Percentiles rank a stretch among this genome's conserved stretches.
These are phyloP conservation scores for Chamaetylas fuelleborni DNA, from an alignment of 2,113 vertebrate genomes.

Conservation along the genomic window DNA sequence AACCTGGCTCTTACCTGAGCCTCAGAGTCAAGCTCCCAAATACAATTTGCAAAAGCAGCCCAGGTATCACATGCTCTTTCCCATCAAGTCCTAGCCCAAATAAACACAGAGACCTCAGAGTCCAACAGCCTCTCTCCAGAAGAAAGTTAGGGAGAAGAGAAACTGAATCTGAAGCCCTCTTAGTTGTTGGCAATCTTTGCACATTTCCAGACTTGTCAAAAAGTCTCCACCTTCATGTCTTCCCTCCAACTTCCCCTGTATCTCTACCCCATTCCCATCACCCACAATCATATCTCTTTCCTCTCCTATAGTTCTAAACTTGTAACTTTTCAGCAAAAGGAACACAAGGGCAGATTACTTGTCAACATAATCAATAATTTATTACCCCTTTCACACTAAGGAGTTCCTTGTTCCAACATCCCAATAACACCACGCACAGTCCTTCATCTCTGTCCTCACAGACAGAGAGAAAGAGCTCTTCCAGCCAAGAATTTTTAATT, in stretches of 20 bases:
- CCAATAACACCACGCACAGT: constrained; percentile 11
- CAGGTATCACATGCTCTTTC: neutral
- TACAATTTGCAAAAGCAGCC: neutral
- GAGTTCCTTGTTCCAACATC: constrained; percentile 33
- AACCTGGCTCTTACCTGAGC: neutral
- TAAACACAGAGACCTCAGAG: neutral
- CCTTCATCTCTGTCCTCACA: constrained; percentile 23
- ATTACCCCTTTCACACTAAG: constrained; percentile 18
- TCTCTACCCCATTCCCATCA: neutral
- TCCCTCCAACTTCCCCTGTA: neutral
- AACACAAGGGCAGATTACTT: constrained; percentile 17
- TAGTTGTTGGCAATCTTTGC: neutral
- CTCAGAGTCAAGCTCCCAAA: neutral
- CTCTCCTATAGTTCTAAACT: neutral
- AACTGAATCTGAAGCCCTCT: neutral
- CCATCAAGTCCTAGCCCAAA: neutral
- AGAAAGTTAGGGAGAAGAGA: neutral
- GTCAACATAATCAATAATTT: neutral
- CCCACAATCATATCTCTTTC: neutral
- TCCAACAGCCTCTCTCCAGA: neutral
- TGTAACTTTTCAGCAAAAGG: neutral
- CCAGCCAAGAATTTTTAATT: constrained; percentile 42
- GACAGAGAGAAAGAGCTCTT: neutral
- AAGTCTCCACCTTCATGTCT: neutral
- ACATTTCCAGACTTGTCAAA: neutral